Percentiles rank a stretch among this genome's conserved stretches.
These are phyloP conservation scores for Pygoscelis antarcticus DNA, from an alignment of 2,113 vertebrate species.

Conservation along the genomic window DNA sequence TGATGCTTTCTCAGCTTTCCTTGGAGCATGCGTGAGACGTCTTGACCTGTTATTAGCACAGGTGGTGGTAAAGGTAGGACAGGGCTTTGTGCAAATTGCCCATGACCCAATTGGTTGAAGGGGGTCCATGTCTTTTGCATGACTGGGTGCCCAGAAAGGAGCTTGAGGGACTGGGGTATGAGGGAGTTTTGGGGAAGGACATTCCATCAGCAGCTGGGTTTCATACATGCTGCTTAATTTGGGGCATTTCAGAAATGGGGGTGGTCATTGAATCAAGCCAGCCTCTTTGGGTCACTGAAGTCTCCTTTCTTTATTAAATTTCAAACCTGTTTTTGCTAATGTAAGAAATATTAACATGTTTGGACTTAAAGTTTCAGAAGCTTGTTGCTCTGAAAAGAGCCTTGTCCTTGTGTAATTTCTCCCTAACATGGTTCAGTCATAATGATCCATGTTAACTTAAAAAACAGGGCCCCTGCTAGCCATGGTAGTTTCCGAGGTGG, in stretches of 20 bases:
- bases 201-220: background rate
- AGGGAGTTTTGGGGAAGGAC: background rate
- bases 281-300: background rate
- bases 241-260: background rate
- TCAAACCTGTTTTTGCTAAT: background rate
- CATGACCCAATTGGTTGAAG: background rate
- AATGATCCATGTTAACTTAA: background rate
- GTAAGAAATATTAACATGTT: background rate
- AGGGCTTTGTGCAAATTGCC: background rate
- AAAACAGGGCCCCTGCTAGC: background rate
- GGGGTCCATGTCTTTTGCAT: background rate
- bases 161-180: background rate
- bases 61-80: background rate
- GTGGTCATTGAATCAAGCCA: background rate
- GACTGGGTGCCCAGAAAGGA: background rate
- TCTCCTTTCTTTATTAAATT: background rate
- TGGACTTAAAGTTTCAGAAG: background rate
- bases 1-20: background rate
- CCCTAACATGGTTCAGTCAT: background rate
- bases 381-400: background rate
- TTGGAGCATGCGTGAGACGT: background rate
- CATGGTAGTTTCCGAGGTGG: background rate
- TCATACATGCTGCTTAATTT: background rate
- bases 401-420: background rate
- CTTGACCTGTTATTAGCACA: background rate